A percentile compares a stretch with the other conserved stretches of the same genome.
phyloP scores from a whole-genome alignment of 35 echinoderm and acorn worm species.

The Amphiura filiformis region DNA sequence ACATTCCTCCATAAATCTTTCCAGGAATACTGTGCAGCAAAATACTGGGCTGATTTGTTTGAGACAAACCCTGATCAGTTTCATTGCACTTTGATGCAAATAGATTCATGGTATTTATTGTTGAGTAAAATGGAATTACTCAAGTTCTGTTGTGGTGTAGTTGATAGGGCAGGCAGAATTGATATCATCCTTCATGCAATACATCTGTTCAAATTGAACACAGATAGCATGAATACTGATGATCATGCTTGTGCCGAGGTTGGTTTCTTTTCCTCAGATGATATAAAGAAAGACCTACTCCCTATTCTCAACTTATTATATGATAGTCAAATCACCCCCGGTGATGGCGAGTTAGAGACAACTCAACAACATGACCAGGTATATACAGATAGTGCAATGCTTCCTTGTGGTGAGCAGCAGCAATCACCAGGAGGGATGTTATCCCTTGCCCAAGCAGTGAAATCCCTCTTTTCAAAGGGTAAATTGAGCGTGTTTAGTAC shows the following conservation, averaged over 20 bases:
- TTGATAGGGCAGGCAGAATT: neutral
- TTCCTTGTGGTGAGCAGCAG: too few relatives aligned
- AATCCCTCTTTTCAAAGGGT: neutral
- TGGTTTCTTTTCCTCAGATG: too few relatives aligned
- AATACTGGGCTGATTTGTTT: neutral
- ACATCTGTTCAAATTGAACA: neutral
- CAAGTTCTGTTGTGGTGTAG: neutral
- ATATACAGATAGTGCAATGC: too few relatives aligned
- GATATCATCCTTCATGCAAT: neutral
- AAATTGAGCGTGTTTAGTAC: neutral
- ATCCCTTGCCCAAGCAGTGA: neutral
- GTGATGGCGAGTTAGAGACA: too few relatives aligned
- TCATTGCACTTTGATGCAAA: neutral
- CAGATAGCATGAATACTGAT: neutral
- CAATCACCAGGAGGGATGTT: too few relatives aligned
- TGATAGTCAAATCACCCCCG: neutral
- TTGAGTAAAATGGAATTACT: neutral
- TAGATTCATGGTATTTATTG: neutral
- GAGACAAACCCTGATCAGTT: neutral
- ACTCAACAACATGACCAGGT: too few relatives aligned
- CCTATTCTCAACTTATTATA: neutral
- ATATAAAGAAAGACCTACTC: neutral
- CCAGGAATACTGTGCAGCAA: conserved; percentile 33
- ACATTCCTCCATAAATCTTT: conserved; percentile 15
- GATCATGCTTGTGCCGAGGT: neutral